Evolutionary conservation across 1,140 invertebrate species (phyloP).

Genomic region (Armadillidium nasatum): DNA sequence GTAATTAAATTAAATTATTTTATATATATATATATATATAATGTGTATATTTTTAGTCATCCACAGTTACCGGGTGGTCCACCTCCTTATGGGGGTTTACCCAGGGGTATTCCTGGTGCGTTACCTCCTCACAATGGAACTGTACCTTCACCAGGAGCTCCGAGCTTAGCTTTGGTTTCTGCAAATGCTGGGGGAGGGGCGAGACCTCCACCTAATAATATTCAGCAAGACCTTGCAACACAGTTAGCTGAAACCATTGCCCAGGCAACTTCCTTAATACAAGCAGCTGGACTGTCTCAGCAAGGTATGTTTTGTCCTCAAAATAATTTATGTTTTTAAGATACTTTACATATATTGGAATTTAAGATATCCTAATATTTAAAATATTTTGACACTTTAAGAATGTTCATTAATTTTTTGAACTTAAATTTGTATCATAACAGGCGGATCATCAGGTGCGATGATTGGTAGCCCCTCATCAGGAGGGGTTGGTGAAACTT

Average conservation of each 20-base stretch:
- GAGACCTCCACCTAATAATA: slow-evolving; percentile 42
- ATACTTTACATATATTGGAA: too few relatives aligned
- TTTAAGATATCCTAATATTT: too few relatives aligned
- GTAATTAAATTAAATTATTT: too few relatives aligned
- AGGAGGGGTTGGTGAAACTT: slow-evolving; percentile 45
- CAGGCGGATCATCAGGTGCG: background rate
- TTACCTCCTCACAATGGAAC: slow-evolving; percentile 3
- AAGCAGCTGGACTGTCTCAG: slow-evolving; percentile 59
- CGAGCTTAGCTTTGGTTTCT: background rate
- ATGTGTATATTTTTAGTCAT: background rate
- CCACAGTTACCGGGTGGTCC: slow-evolving; percentile 1
- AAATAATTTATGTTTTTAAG: too few relatives aligned
- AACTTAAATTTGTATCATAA: too few relatives aligned
- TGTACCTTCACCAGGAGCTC: background rate
- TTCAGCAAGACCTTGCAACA: slow-evolving; percentile 53
- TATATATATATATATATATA: too few relatives aligned
- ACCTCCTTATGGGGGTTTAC: background rate
- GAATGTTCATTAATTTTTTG: too few relatives aligned
- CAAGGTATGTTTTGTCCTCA: background rate
- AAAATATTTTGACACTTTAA: too few relatives aligned
- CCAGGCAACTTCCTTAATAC: slow-evolving; percentile 64
- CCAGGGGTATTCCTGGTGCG: background rate
- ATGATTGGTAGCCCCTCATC: slow-evolving; percentile 7
- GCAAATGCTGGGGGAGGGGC: slow-evolving; percentile 14
- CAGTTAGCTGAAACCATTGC: slow-evolving; percentile 64